Evolutionary conservation across 2,113 vertebrate species (phyloP), one percentile per base, ranked within the genome.

Genomic region (Rhinopithecus roxellana): DNA sequence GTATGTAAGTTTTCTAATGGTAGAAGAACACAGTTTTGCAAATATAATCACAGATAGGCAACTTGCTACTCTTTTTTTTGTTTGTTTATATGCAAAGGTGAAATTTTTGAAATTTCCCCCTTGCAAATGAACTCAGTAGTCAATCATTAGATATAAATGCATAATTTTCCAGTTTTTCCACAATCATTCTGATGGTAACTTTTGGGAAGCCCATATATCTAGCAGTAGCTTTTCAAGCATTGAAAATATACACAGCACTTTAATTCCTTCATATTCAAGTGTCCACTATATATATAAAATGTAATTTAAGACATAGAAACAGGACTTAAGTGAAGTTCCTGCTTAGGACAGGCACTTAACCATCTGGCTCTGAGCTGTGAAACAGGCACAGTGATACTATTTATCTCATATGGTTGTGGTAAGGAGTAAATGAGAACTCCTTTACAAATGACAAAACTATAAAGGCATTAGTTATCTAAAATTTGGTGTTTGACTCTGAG

Each of bases 401-500:
- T 70, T 84, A 14, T 22, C 38, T 95, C 9, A 50, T 5, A 69
- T 0, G 3, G 45, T 48, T 70, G 3, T n/a, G 38, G 16, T 32
- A 25, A 93, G 22, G 45, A 75, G 5, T 25, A 18, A 69, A 52
- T 16, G 50, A 59, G 69, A 77, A 40, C 23, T 43, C 67, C 85
- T 82, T 79, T 50, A 5, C 30, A 82, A 79, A 81, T 11, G n/a
- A 43, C 78, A 72, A 32, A 64, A 40, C 18, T 75, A 64, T 87
- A 77, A 95, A 97, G 90, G 92, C 52, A 64, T 90, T 57, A 67
- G 35, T 81, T 50, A 77, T 40, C 45, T 95, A 83, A 92, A 32
- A 77, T 81, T 72, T 90, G 92, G 55, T 40, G 57, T 74, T 95
- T 67, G 52, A 72, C 57, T 77, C 78, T 83, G 74, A 90, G 38